Percentiles rank a stretch among this genome's conserved stretches.
These are phyloP conservation scores for Nerophis lumbriciformis DNA, from an alignment of 2,113 vertebrate genomes.

Conservation along the genomic window DNA sequence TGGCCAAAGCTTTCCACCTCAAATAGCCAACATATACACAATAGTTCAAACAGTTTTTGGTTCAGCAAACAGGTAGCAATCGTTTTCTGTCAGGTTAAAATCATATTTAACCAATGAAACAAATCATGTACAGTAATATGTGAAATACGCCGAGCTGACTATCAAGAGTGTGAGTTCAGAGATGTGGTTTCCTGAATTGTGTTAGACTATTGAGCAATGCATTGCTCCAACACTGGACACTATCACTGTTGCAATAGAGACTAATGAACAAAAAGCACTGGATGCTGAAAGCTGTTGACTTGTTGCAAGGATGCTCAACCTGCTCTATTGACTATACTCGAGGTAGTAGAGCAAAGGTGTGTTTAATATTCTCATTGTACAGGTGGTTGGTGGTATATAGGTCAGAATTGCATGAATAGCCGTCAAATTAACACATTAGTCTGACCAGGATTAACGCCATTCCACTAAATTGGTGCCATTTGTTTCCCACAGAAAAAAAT, in stretches of 20 bases:
- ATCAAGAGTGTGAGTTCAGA: neutral
- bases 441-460: no score
- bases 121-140: neutral
- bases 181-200: neutral
- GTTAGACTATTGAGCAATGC: neutral
- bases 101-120: neutral
- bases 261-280: neutral
- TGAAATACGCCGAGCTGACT: neutral
- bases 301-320: neutral
- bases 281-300: neutral
- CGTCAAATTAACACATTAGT: no score
- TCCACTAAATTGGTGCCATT: no score
- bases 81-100: slow-evolving; percentile 3
- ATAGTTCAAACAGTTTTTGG: no score
- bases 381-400: neutral
- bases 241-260: neutral
- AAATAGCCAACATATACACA: neutral
- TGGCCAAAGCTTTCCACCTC: no score
- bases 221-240: slow-evolving; percentile 2
- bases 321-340: slow-evolving; percentile 19
- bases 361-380: neutral
- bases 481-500: no score
- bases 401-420: neutral
- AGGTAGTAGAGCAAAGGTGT: neutral
- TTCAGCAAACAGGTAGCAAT: slow-evolving; percentile 1